Percentiles rank a stretch among this genome's conserved stretches.
Conservation (phyloP, 2,797 vertebrate species). For the Gallinago solitaria region DNA sequence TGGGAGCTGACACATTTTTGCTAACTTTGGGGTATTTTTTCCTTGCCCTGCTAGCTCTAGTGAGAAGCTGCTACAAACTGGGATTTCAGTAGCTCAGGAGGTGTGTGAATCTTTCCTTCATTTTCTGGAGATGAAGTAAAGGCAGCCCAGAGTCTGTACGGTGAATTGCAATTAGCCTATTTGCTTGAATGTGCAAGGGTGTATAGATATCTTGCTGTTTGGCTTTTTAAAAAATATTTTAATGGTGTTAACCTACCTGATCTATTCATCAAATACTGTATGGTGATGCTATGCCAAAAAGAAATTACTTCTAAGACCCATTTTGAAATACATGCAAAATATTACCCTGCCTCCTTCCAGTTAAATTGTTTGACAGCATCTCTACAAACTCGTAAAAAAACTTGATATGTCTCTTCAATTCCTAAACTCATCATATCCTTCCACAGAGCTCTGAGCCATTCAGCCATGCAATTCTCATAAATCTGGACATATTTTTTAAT, state of each 20-base stretch:
- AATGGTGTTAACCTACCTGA: background rate
- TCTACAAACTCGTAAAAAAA: background rate
- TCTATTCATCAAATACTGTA: background rate
- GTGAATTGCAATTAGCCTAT: background rate
- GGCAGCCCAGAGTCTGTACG: fast-evolving
- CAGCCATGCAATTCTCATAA: background rate
- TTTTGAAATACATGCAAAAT: background rate
- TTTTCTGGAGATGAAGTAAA: background rate
- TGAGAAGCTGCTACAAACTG: background rate
- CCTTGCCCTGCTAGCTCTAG: background rate
- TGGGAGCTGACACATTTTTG: slow-evolving; percentile 10
- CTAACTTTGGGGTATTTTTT: slow-evolving; percentile 39
- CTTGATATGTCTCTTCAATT: background rate
- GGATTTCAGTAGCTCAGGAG: background rate
- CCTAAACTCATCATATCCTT: background rate
- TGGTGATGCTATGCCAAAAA: background rate
- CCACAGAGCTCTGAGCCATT: background rate
- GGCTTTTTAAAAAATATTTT: background rate
- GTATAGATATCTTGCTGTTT: background rate
- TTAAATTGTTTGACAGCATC: background rate
- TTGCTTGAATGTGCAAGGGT: background rate
- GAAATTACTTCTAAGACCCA: background rate
- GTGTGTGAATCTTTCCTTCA: background rate
- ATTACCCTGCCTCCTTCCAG: background rate
- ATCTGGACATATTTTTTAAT: background rate